phyloP scores from a whole-genome alignment of 2,888 invertebrate genomes.

The Orthonevra nobilis region DNA sequence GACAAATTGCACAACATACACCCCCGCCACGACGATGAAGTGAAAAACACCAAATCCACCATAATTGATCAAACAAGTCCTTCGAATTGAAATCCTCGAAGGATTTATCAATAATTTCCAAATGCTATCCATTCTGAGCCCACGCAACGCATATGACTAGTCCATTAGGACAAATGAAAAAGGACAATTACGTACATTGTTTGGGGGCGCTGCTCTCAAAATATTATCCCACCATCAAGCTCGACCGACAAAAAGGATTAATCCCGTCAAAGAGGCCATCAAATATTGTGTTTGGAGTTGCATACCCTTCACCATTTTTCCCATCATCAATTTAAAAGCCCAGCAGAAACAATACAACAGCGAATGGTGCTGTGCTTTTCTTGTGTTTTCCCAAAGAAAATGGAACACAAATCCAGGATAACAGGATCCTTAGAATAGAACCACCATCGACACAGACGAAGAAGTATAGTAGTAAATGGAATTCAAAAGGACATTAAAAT shows the following conservation, averaged over 20 bases:
- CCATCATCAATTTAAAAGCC: conserved; percentile 14
- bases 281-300: conserved; percentile 7
- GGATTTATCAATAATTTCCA: conserved; percentile 60
- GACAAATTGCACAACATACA: conserved; percentile 5
- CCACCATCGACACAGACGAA: conserved; percentile 15
- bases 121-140: conserved; percentile 33
- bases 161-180: conserved; percentile 29
- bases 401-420: conserved; percentile 58
- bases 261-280: conserved; percentile 37
- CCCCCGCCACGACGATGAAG: not conserved
- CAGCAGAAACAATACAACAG: conserved; percentile 31
- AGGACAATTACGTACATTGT: conserved; percentile 52
- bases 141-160: conserved; percentile 2
- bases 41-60: conserved; percentile 27
- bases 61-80: conserved; percentile 43
- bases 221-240: conserved; percentile 42
- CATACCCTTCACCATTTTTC: conserved; percentile 6
- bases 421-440: conserved; percentile 4
- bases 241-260: conserved; percentile 21
- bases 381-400: conserved; percentile 36
- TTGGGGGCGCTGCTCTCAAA: conserved; percentile 62
- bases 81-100: conserved; percentile 44
- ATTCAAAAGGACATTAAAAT: conserved; percentile 69
- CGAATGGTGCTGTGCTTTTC: conserved; percentile 21
- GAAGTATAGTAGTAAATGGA: conserved; percentile 49